phyloP scores from a whole-genome alignment of 2,797 vertebrate genomes.

The Peromyscus aztecus region DNA sequence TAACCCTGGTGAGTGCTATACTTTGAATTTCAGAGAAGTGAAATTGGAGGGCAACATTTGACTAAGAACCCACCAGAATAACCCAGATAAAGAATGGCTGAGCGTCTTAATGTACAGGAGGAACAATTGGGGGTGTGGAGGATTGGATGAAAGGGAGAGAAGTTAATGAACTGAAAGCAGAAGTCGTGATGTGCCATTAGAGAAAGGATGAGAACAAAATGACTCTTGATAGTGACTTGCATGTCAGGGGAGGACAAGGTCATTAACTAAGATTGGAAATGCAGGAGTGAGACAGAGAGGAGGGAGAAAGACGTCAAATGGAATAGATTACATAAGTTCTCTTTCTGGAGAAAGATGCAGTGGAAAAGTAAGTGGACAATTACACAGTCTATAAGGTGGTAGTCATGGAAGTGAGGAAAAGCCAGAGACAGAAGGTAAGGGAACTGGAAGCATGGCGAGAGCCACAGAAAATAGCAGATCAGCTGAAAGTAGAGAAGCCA shows the following conservation, averaged over 20 bases:
- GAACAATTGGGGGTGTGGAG: not conserved
- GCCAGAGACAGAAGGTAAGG: not conserved
- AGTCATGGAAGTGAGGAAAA: not conserved
- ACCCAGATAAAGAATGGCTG: not conserved
- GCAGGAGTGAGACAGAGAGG: not conserved
- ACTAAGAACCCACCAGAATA: not conserved
- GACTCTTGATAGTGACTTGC: constrained; percentile 5
- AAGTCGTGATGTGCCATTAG: not conserved
- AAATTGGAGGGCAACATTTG: constrained; percentile 2
- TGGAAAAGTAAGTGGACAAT: not conserved
- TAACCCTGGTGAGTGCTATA: not conserved
- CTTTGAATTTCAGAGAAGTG: not conserved
- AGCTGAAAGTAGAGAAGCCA: not conserved
- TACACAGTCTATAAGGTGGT: not conserved
- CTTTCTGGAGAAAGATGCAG: not conserved
- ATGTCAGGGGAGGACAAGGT: not conserved
- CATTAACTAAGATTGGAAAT: not conserved
- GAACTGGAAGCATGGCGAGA: not conserved
- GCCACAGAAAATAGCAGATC: not conserved
- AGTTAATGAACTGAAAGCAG: constrained; percentile 4
- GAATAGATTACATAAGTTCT: not conserved
- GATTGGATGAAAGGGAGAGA: not conserved
- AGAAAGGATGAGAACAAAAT: not conserved
- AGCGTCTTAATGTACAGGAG: not conserved
- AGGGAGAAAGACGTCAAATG: not conserved